phyloP scores from a whole-genome alignment of 2,888 invertebrate species.

The Philhelius pedissequus region DNA sequence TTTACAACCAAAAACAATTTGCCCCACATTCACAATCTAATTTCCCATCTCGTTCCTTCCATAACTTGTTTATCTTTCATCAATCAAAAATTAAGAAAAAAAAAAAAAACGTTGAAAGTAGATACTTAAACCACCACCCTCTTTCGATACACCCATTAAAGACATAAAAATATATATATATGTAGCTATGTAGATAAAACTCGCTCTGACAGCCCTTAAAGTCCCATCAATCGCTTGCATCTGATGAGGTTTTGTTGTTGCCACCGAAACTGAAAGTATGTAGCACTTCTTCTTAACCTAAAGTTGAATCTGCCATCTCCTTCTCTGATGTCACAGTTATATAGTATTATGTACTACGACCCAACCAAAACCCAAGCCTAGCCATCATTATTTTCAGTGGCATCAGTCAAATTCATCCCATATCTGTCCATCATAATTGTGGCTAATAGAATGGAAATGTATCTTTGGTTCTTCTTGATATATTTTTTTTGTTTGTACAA shows the following conservation, averaged over 20 bases:
- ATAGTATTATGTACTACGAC: too few relatives aligned
- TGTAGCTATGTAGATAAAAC: neutral
- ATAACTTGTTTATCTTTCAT: conserved; percentile 67
- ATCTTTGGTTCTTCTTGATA: conserved; percentile 8
- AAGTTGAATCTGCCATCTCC: neutral
- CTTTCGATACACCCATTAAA: conserved; percentile 30
- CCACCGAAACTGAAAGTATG: conserved; percentile 18
- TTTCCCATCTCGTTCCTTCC: conserved; percentile 35
- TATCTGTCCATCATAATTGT: conserved; percentile 68
- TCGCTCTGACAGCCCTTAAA: conserved; percentile 56
- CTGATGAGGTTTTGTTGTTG: conserved; percentile 42
- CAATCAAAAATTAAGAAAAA: conserved; percentile 52
- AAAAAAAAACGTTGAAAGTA: conserved; percentile 31
- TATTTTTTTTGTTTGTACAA: neutral
- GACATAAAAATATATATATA: neutral
- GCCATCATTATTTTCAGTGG: conserved; percentile 26
- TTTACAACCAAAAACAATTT: conserved; percentile 6
- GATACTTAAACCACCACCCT: conserved; percentile 41
- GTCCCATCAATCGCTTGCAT: conserved; percentile 60
- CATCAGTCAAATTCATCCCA: conserved; percentile 63
- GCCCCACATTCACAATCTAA: conserved; percentile 27
- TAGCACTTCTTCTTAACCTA: conserved; percentile 9
- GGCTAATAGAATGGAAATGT: conserved; percentile 63
- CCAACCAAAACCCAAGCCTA: neutral
- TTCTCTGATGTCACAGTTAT: conserved; percentile 3